A percentile compares a stretch with the other conserved stretches of the same genome.
phyloP scores from a whole-genome alignment of 2,113 vertebrate genomes.

The Galeopterus variegatus region DNA sequence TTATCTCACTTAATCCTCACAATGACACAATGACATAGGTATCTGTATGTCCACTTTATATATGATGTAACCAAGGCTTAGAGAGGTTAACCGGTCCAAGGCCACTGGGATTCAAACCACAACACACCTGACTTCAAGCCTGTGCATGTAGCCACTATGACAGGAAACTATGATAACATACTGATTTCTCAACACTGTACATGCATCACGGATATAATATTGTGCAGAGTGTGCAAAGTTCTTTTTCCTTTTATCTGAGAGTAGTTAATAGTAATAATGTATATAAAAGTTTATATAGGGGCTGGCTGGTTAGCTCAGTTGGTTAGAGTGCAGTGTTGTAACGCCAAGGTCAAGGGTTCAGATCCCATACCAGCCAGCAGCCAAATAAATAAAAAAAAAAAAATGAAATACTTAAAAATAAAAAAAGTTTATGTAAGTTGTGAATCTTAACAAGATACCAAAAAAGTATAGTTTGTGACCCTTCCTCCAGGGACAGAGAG shows the following conservation, averaged over 20 bases:
- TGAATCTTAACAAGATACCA: slow-evolving; percentile 31
- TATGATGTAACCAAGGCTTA: slow-evolving; percentile 57
- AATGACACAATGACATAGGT: background rate
- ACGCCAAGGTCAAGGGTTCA: no score
- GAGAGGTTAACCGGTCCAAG: slow-evolving; percentile 45
- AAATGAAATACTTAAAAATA: no score
- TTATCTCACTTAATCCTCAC: background rate
- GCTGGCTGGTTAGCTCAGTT: no score
- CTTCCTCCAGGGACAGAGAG: background rate
- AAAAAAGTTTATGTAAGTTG: background rate
- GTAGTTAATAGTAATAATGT: slow-evolving; percentile 38
- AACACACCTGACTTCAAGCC: background rate
- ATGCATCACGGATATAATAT: background rate
- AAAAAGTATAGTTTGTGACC: background rate
- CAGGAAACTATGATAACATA: background rate
- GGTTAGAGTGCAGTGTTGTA: no score
- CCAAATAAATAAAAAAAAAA: no score
- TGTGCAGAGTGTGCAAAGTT: background rate
- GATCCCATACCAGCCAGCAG: no score
- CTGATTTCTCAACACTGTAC: background rate
- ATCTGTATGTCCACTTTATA: background rate
- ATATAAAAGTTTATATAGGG: background rate
- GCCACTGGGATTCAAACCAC: slow-evolving; percentile 48
- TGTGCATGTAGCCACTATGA: background rate
- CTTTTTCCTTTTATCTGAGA: background rate